These are phyloP conservation scores for Bubo scandiacus DNA, from an alignment of 2,113 vertebrate genomes.

Conservation along the genomic window DNA sequence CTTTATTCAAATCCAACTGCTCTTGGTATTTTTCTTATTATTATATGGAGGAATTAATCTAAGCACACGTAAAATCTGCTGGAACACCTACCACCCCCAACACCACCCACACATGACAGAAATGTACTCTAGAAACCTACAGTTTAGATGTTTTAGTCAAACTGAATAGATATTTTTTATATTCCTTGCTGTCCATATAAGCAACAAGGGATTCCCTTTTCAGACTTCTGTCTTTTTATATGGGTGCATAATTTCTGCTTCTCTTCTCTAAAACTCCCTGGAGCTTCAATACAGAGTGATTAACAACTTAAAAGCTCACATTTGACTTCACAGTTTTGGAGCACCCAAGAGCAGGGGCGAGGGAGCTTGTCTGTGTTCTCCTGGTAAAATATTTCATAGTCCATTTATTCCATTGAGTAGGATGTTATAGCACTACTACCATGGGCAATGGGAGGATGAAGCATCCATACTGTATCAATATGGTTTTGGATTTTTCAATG, in stretches of 20 bases:
- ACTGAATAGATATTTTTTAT: neutral
- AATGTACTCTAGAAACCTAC: neutral
- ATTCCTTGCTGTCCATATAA: neutral
- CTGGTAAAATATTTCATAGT: neutral
- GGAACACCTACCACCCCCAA: neutral
- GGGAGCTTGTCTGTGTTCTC: neutral
- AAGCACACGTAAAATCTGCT: neutral
- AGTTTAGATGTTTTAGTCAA: neutral
- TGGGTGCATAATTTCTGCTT: neutral
- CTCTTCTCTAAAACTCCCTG: neutral
- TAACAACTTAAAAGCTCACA: neutral
- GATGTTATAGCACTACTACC: neutral
- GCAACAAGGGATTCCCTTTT: neutral
- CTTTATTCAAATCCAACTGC: neutral
- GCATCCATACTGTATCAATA: neutral
- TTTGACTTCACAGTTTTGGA: neutral
- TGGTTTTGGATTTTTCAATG: neutral
- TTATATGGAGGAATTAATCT: neutral
- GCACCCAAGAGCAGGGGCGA: neutral
- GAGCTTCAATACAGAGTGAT: neutral
- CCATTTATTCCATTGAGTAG: neutral
- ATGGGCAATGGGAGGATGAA: neutral
- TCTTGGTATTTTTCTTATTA: neutral
- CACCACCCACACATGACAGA: neutral
- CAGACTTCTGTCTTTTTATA: neutral